Base-by-base conservation (phyloP, 2,888 invertebrate genomes). In the Agrotis exclamationis region DNA sequence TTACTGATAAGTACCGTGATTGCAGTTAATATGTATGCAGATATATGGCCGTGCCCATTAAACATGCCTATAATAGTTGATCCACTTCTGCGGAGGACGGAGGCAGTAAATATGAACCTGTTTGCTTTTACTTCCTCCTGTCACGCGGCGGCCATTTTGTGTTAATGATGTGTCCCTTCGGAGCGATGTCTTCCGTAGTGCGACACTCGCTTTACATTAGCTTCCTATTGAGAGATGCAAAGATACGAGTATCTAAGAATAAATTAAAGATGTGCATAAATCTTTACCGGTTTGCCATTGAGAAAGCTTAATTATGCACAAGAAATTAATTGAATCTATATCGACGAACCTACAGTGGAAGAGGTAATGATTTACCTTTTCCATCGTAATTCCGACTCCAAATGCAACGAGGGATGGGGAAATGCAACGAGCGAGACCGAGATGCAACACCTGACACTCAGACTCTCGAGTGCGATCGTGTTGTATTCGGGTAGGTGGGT, bases 91-190 rank as follows among this genome's bases (percentile, higher is more conserved):
- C n/a, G 48, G 50, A 22, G 58, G 24, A n/a, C 57, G 24, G 33
- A 56, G 47, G 33, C 67, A 62, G 33, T 74, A 48, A 53, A 65
- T 58, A 74, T 20, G 44, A 65, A 74, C 80, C 57, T 48, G 75
- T 76, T 76, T 66, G 62, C 79, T 57, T 60, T 62, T 62, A 62
- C 62, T 79, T 79, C 60, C 73, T 44, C 50, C 28, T 74, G 79
- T 48, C 74, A 47, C 13, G 28, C 11, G 39, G 24, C 33, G 33
- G 65, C 60, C 57, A 66, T 74, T 75, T 72, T 63, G 58, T 63
- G 57, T 39, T 73, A 63, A 79, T 56, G 59, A 78, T 54, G 59
- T 58, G 39, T 79, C 28, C 47, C 59, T 73, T 60, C n/a, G 45
- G 50, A 76, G 59, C 56, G 54, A 79, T 60, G 79, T 24, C 62